Base-by-base conservation (phyloP, 92 coral and sea anemone species). In the Heliopora coerulea region DNA sequence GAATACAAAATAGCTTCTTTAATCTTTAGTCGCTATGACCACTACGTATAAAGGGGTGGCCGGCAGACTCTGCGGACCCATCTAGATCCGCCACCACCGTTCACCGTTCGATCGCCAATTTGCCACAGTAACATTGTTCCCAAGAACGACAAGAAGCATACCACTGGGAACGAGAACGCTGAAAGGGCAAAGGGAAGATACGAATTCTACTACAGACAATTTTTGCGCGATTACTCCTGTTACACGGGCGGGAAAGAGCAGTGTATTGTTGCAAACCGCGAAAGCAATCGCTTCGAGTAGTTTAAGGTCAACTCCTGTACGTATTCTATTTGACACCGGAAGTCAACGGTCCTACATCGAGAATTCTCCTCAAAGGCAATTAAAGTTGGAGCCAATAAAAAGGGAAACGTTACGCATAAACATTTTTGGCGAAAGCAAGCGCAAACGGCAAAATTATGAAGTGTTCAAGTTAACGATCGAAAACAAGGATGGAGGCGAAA, bases 231-330 rank as follows among this genome's bases (percentile, higher is more conserved):
- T 34, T 29, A 24, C 68, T 29, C 42, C 48, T 62, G 68, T 62
- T 28, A 62, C 49, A 21, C 69, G 35, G 18, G 35, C 69, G 0
- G n/a, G 3, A 19, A 62, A 62, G 23, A 49, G 69, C 17, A 62
- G 69, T 34, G 48, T 62, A 21, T 49, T 62, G 69, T 34, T 62
- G 49, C 69, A 62, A 49, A 62, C 69, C 20, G 69, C 69, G 46
- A 32, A 49, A 62, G 69, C 69, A 31, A 62, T 32, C 35, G 69
- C 35, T 27, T 62, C 49, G 10, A 62, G 35, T 62, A 49, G 69
- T 32, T 37, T 49, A 32, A 62, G 69, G 35, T 79, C 49, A 15
- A 49, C n/a, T 31, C 69, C 69, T 12, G 69, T 49, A 12, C 49
- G 69, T 8, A 8, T 42, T 8, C 49, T 42, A 8, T 42, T 42